Base-by-base conservation (phyloP, 2,797 vertebrate genomes). In the Percopsis omiscomaycus region DNA sequence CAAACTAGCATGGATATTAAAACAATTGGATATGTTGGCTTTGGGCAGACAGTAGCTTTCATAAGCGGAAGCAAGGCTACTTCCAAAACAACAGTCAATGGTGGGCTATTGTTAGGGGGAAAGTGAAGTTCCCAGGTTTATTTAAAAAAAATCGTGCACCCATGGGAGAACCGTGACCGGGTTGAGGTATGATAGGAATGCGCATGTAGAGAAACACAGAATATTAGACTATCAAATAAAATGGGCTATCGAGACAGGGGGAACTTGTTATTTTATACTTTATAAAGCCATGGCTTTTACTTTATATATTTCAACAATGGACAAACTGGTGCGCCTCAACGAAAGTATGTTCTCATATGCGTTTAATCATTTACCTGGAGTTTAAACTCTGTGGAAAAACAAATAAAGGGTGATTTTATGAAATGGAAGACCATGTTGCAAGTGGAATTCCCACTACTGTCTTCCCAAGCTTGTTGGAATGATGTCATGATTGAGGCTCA, bases 121-220 rank as follows among this genome's bases (percentile, higher is more conserved):
- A 77, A 78, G 63, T 67, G 45, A 66, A 55, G 59, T 68, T 68
- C 45, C 37, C 47, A 61, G 64, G n/a, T 55, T 57, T 59, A 15
- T 42, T 42, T 42, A 37, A 77, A 66, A 69, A 74, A 74, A 66
- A 65, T 48, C 50, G 48, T 61, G 59, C 67, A 66, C 65, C 84
- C 79, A 70, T 81, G 85, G 86, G 86, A 89, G 84, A 78, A 76
- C 69, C 52, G 70, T 75, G 80, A 79, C 78, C 69, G 67, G 77
- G 78, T 65, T 77, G 80, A 86, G 83, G 83, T 79, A 88, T 81
- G 84, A 71, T 60, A 80, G 81, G 90, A 89, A 91, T 91, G 87
- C 64, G 22, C 61, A 56, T 51, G 63, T 10, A 57, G 28, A 72
- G 65, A 12, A 78, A 55, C 70, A 66, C 55, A 82, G 56, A 42